These are phyloP conservation scores for Syrmaticus mikado DNA, from an alignment of 2,113 vertebrate species.

Conservation along the genomic window DNA sequence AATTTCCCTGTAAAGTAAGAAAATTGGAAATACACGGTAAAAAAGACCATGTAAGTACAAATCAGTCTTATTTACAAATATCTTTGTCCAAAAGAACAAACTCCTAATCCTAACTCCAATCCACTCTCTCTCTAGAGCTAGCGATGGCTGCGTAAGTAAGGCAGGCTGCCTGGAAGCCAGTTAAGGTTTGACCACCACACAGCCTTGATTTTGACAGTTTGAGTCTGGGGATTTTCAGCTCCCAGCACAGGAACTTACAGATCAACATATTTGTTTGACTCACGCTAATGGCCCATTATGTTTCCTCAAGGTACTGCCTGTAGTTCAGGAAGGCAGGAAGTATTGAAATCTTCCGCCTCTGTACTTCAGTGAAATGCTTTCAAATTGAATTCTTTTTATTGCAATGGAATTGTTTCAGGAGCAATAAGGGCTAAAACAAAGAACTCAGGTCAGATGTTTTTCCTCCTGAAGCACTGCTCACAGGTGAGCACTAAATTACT, in stretches of 20 bases:
- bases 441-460: not conserved
- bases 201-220: not conserved
- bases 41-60: fast-evolving
- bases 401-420: not conserved
- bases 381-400: not conserved
- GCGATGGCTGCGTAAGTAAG: fast-evolving
- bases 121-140: not conserved
- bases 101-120: too few relatives aligned
- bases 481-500: not conserved
- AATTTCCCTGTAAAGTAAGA: not conserved
- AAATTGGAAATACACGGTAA: not conserved
- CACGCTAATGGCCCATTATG: not conserved
- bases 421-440: not conserved
- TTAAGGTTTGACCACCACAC: not conserved
- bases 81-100: not conserved
- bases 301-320: not conserved
- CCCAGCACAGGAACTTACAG: not conserved
- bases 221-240: not conserved
- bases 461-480: not conserved
- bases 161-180: not conserved
- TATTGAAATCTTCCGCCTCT: not conserved
- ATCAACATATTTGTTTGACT: not conserved
- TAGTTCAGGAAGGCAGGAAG: not conserved
- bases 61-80: not conserved
- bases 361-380: not conserved